Percentiles rank a stretch among this genome's conserved stretches.
Evolutionary conservation across 1,140 invertebrate genomes (phyloP).

Genomic region (Lamellibrachia luymesi): DNA sequence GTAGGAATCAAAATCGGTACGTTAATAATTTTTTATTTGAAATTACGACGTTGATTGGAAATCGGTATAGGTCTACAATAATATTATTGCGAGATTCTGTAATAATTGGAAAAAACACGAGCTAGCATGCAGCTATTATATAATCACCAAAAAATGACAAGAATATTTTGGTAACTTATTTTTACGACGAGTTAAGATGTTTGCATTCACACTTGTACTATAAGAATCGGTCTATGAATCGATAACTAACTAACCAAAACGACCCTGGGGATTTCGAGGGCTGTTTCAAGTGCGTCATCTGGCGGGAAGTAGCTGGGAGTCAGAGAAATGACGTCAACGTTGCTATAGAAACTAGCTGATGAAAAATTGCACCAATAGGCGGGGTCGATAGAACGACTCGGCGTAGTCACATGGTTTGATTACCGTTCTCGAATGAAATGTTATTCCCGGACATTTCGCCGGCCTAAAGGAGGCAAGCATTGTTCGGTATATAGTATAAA

Average conservation of each 20-base stretch:
- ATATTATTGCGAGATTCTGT: no score
- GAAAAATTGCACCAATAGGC: neutral
- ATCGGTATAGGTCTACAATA: no score
- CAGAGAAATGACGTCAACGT: neutral
- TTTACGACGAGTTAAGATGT: neutral
- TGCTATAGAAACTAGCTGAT: neutral
- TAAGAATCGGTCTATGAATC: neutral
- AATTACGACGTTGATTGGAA: no score
- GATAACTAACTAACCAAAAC: neutral
- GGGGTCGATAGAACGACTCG: neutral
- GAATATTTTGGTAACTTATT: neutral
- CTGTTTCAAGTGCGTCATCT: constrained; percentile 4
- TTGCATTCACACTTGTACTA: neutral
- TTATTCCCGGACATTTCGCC: neutral
- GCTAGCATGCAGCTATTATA: no score
- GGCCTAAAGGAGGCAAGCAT: neutral
- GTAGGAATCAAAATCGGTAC: no score
- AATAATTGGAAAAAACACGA: no score
- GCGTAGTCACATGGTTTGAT: constrained; percentile 4
- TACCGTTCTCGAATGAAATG: neutral
- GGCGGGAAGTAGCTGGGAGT: neutral
- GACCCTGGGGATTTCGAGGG: neutral
- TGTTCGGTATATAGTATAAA: constrained; percentile 1
- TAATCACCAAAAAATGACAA: neutral
- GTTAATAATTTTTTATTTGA: no score